Evolutionary conservation across 2,888 invertebrate genomes (phyloP), one percentile per base, ranked within the genome.

Genomic region (Cerceris ruficornis): DNA sequence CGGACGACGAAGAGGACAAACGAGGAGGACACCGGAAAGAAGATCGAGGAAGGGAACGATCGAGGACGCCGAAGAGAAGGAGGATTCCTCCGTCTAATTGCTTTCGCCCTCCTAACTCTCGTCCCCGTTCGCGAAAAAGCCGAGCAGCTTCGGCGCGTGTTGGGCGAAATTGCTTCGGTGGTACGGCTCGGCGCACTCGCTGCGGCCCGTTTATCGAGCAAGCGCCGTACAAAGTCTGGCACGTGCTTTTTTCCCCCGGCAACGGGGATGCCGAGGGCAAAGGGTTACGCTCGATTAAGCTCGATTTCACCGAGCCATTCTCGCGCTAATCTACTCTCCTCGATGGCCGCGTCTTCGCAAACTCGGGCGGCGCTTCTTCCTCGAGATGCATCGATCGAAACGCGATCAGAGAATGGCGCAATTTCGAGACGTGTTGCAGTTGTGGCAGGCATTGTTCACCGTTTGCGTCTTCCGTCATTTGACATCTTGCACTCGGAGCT

Each of bases 11-110:
- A 28, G 28, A 28, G 28, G 28, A 28, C 1, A 4, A 28, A 1
- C 28, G 4, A 28, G 28, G 28, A 28, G 28, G 28, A 28, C 4
- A 28, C 28, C 28, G 28, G 28, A 4, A 28, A 28, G 28, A 28
- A 28, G 28, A 28, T 28, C 28, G 28, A 28, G 4, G 2, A 1
- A 28, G 28, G 28, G 28, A 28, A 28, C 1, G 28, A 28, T 1
- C 28, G 28, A 28, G 28, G 28, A 28, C 1, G 28, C 4, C 28
- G 28, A 28, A 28, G 28, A 28, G 52, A 55, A 17, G 70, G 28
- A 17, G 59, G 75, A 82, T 75, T 80, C 69, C 60, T 59, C 57
- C 80, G 78, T 83, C 70, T 83, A 83, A 84, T 84, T 82, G 75
- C 74, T 73, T 73, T 75, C 58, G 72, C 77, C 46, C 77, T 59